Conservation (phyloP, 1,140 invertebrate genomes). For the Proctacanthus coquilletti region DNA sequence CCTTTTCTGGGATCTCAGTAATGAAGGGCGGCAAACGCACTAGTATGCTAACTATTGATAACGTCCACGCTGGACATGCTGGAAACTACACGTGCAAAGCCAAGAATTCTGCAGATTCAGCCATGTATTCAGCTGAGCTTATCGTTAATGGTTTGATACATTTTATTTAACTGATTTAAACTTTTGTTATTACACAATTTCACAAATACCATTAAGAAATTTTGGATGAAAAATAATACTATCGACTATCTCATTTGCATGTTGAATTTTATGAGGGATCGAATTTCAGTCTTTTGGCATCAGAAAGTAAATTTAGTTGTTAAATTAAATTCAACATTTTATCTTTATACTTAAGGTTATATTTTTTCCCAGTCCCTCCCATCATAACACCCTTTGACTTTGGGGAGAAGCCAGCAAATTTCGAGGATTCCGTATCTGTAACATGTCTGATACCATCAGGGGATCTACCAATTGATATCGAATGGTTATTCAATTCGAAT, state of each 20-base stretch:
- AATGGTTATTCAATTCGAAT: slow-evolving; percentile 44
- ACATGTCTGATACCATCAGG: slow-evolving; percentile 46
- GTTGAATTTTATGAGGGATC: slow-evolving; percentile 39
- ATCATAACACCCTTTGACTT: slow-evolving; percentile 47
- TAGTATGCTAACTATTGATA: slow-evolving; percentile 62
- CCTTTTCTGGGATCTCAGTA: slow-evolving; percentile 52
- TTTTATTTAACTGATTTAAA: slow-evolving; percentile 6
- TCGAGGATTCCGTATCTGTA: slow-evolving; percentile 43
- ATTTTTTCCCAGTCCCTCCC: slow-evolving; percentile 37
- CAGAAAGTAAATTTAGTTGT: neutral
- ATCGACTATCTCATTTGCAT: too few species aligned
- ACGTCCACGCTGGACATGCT: slow-evolving; percentile 55
- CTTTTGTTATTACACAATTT: slow-evolving; percentile 5
- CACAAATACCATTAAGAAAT: too few species aligned
- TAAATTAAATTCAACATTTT: neutral
- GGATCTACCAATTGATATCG: slow-evolving; percentile 43
- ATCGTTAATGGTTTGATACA: slow-evolving; percentile 66
- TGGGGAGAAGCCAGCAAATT: slow-evolving; percentile 41
- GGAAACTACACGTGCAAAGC: slow-evolving; percentile 70
- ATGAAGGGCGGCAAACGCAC: slow-evolving; percentile 57
- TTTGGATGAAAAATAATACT: too few species aligned
- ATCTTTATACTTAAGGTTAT: neutral
- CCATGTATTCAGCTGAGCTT: slow-evolving; percentile 49
- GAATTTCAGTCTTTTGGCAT: slow-evolving; percentile 30
- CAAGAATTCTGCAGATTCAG: slow-evolving; percentile 53